phyloP scores from a whole-genome alignment of 53 echinoderm and acorn worm species.

The Paracentrotus lividus region DNA sequence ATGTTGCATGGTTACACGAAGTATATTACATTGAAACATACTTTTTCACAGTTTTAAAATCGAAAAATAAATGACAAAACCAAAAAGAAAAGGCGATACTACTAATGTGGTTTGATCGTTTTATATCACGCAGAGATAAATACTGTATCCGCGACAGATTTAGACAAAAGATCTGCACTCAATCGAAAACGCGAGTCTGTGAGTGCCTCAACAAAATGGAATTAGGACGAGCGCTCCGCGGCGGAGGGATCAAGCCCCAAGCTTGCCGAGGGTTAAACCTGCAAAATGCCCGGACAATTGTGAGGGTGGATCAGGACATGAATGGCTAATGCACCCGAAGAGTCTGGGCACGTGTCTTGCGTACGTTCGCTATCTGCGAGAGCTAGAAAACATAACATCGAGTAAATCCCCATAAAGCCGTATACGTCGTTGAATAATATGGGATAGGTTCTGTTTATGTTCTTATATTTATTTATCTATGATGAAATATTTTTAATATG shows the following conservation, averaged over 20 bases:
- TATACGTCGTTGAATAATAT: not conserved
- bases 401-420: not conserved
- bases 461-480: not conserved
- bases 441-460: not conserved
- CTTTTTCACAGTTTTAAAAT: no score
- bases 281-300: not conserved
- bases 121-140: not conserved
- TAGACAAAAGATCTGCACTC: not conserved
- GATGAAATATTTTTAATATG: not conserved
- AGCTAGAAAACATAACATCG: not conserved
- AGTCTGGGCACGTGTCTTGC: conserved; percentile 25
- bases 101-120: not conserved
- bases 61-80: not conserved
- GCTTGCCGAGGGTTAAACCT: not conserved
- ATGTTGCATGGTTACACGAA: no score
- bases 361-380: conserved; percentile 23
- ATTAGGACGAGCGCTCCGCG: not conserved
- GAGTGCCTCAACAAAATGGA: not conserved
- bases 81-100: not conserved
- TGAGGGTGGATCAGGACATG: conserved; percentile 12
- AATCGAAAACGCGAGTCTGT: not conserved
- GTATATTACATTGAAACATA: no score
- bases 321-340: conserved; percentile 34
- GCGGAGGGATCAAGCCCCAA: not conserved
- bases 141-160: not conserved